Evolutionary conservation across 2,113 vertebrate genomes (phyloP).

Genomic region (Silurus meridionalis): DNA sequence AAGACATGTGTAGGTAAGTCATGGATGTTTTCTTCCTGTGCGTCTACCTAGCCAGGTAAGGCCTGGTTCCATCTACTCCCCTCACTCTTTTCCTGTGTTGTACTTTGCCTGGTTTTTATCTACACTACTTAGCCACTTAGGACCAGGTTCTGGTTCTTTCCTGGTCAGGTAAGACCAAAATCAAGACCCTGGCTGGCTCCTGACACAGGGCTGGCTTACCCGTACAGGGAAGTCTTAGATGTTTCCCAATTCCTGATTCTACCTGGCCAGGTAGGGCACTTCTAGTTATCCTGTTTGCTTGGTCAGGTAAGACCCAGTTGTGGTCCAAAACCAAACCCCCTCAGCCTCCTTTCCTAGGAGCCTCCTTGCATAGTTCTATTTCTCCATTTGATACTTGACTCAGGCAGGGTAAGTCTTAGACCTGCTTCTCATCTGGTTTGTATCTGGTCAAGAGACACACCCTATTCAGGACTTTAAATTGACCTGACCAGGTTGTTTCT

Average conservation of each 20-base stretch:
- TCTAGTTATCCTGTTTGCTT: no score
- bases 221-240: background rate
- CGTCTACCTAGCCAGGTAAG: background rate
- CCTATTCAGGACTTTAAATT: background rate
- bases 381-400: background rate
- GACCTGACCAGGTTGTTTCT: background rate
- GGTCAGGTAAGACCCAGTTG: background rate
- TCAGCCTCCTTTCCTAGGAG: no score
- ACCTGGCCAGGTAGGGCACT: background rate
- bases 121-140: background rate
- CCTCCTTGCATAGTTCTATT: background rate
- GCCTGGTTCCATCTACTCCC: background rate
- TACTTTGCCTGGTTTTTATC: background rate
- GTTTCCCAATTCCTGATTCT: background rate
- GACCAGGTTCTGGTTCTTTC: background rate
- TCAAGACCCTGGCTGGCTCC: background rate
- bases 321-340: background rate
- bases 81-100: background rate
- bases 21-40: constrained; percentile 32
- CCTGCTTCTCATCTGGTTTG: background rate
- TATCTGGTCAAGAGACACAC: background rate
- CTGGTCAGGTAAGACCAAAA: background rate
- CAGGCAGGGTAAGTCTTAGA: no score
- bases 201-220: background rate
- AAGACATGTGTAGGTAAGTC: constrained; percentile 98